Base-by-base conservation (phyloP, 2,113 vertebrate species). In the Xenus cinereus region DNA sequence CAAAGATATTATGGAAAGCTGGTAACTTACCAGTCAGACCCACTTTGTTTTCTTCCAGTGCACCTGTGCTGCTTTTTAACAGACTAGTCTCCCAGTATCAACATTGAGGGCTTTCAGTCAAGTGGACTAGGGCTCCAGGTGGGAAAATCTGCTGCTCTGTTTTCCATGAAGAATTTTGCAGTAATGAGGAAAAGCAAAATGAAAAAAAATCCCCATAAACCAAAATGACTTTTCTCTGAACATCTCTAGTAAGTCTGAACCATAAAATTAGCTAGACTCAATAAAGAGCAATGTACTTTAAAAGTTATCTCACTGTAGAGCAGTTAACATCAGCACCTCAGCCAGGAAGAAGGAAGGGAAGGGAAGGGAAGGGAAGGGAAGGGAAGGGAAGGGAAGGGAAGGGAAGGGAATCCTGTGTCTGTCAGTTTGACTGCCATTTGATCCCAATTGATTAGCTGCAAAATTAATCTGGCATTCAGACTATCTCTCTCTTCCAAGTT, bases 311-410 rank as follows among this genome's bases (percentile, higher is more conserved):
- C 37, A 51, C 5, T 35, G 6, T n/a, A 57, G 6, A n/a, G 4
- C 7, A 37, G 15, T 51, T 62, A 68, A 66, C 18, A 51, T 20
- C 35, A 82, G 6, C 15, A 79, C 19, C 7, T 46, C 37, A 27
- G 13, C 24, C 51, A 17, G 27, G 51, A 53, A 53, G 51, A 9
- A 3, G 3, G 6, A 24, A 8, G 4, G 0, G 2, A 2, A 3
- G 26, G 37, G 24, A 43, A 57, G 21, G 22, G 4, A 27, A 10
- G 18, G 3, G 35, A 37, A 67, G 3, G 46, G 46, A 48, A 48
- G 4, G 3, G 6, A 24, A 8, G 48, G 48, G 22, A 48, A 22
- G 24, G 35, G 23, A 41, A 56, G 26, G 21, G 4, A 41, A 56
- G 19, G 20, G 4, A 27, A 9, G 18, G 3, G n/a, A 37, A 66